Conservation (phyloP, 2,888 invertebrate species). For the Stenoptilia bipunctidactyla region DNA sequence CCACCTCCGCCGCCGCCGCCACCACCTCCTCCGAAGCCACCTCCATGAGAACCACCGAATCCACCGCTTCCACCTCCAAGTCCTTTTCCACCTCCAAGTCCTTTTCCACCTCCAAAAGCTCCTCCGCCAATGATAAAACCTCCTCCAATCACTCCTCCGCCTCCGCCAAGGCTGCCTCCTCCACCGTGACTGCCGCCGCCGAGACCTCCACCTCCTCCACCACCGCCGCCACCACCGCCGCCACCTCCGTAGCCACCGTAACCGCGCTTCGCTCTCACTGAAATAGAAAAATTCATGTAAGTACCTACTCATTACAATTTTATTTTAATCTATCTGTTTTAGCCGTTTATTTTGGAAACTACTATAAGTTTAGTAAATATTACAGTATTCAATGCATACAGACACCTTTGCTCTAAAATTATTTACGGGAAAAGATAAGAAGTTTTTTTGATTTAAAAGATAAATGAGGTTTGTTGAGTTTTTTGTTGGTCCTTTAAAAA, state of each 20-base stretch:
- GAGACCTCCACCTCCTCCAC: slow-evolving; percentile 13
- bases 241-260: slow-evolving; percentile 28
- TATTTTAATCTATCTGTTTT: no score
- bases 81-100: slow-evolving; percentile 18
- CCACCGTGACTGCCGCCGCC: slow-evolving; percentile 8
- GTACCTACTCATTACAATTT: no score
- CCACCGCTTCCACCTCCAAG: slow-evolving; percentile 18
- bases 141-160: slow-evolving; percentile 17
- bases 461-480: not conserved
- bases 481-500: not conserved
- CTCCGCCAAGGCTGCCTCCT: slow-evolving; percentile 10
- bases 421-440: no score
- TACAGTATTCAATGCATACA: no score
- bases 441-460: not conserved
- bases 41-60: slow-evolving; percentile 14
- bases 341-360: no score
- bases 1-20: slow-evolving; percentile 18
- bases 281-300: no score
- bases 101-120: slow-evolving; percentile 9
- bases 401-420: no score
- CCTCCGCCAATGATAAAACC: slow-evolving; percentile 18
- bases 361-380: no score
- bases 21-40: slow-evolving; percentile 22
- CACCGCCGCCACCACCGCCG: slow-evolving; percentile 20
- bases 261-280: slow-evolving; percentile 43